phyloP scores from a whole-genome alignment of 2,113 vertebrate species.

The Tragelaphus strepsiceros region DNA sequence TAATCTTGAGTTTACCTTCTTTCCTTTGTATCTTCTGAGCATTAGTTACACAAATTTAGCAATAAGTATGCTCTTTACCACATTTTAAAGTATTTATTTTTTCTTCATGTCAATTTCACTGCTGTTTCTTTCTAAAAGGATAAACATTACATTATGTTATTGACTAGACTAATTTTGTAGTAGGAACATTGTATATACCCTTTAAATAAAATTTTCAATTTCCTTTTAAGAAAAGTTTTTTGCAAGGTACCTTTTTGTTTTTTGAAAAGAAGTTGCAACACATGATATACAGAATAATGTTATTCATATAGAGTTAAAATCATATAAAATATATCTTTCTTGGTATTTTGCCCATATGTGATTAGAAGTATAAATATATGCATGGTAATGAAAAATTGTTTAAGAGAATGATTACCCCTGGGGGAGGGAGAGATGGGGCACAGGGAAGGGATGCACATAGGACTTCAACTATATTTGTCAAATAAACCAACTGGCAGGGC shows the following conservation, averaged over 20 bases:
- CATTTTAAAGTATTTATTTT: constrained; percentile 11
- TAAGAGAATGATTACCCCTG: background rate
- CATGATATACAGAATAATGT: background rate
- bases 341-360: background rate
- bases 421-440: background rate
- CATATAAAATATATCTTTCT: background rate
- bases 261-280: background rate
- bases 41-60: constrained; percentile 18
- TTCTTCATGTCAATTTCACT: background rate
- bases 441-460: background rate
- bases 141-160: background rate
- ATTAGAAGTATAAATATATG: background rate
- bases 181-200: background rate
- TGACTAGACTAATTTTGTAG: constrained; percentile 4
- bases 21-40: constrained; percentile 15
- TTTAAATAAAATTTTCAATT: background rate
- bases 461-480: background rate
- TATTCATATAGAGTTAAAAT: background rate
- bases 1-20: constrained; percentile 36
- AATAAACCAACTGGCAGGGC: background rate
- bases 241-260: background rate
- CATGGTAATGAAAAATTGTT: background rate
- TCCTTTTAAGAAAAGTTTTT: background rate
- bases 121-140: constrained; percentile 3
- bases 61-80: background rate